Percentiles rank a stretch among this genome's conserved stretches.
Evolutionary conservation across 2,113 vertebrate genomes (phyloP).

Genomic region (Ammodytes marinus): DNA sequence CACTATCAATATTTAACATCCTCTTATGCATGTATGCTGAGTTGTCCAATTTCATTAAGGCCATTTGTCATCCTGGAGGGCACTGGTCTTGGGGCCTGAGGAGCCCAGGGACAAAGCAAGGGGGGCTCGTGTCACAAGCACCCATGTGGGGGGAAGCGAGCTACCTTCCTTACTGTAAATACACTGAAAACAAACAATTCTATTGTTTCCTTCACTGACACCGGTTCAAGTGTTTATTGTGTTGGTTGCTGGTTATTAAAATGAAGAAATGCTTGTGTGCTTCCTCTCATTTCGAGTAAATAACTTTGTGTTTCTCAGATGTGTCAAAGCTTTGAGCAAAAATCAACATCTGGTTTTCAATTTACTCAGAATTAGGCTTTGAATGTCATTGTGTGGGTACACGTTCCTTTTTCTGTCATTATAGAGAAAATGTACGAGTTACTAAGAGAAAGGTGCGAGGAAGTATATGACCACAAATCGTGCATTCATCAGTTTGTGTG

Average conservation of each 20-base stretch:
- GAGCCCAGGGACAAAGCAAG: constrained; percentile 73
- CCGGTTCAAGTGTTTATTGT: constrained; percentile 2
- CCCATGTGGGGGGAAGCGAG: constrained; percentile 27
- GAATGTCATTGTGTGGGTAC: constrained; percentile 79
- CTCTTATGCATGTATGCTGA: constrained; percentile 99
- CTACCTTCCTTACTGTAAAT: constrained; percentile 10
- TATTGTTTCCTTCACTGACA: constrained; percentile 26
- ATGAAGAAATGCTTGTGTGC: constrained; percentile 21
- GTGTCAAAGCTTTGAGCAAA: constrained; percentile 63
- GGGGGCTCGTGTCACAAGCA: constrained; percentile 51
- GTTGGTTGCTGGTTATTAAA: constrained; percentile 18
- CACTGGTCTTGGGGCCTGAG: constrained; percentile 80
- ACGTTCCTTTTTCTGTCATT: constrained; percentile 63
- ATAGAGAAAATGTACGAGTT: constrained; percentile 64
- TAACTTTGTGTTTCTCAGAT: constrained; percentile 54
- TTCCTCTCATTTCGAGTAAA: constrained; percentile 12
- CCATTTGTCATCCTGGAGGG: constrained; percentile 93
- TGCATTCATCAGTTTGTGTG: constrained; percentile 75
- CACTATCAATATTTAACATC: constrained; percentile 99
- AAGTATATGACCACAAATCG: constrained; percentile 77
- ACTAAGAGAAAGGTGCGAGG: constrained; percentile 68
- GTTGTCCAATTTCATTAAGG: constrained; percentile 99
- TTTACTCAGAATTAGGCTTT: constrained; percentile 69
- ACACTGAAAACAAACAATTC: constrained; percentile 18
- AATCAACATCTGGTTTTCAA: constrained; percentile 73